phyloP scores from a whole-genome alignment of 2,888 invertebrate genomes.

The Synanthedon vespiformis region DNA sequence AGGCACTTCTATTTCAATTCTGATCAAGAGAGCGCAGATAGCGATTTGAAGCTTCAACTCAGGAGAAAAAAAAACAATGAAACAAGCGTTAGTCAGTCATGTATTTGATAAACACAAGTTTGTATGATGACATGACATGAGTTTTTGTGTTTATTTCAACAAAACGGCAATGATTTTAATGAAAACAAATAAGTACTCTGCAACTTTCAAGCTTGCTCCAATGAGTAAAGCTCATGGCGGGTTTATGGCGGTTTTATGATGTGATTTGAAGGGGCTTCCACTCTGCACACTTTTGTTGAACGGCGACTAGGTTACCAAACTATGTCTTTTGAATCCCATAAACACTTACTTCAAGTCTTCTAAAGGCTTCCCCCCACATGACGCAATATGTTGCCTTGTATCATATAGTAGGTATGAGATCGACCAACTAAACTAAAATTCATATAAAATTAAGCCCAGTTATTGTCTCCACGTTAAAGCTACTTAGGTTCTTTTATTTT shows the following conservation, averaged over 20 bases:
- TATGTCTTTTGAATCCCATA: conserved; percentile 19
- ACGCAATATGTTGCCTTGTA: conserved; percentile 4
- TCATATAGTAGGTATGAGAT: background rate
- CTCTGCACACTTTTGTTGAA: conserved; percentile 47
- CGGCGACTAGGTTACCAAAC: conserved; percentile 46
- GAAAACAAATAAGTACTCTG: conserved; percentile 1
- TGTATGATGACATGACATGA: background rate
- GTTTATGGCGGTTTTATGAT: conserved; percentile 16
- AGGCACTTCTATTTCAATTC: background rate
- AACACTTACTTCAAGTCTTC: no score
- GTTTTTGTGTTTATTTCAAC: background rate
- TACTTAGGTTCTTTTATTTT: no score
- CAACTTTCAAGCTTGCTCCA: conserved; percentile 4
- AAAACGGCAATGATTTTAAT: conserved; percentile 1
- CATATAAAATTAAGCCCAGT: no score
- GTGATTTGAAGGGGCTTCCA: conserved; percentile 41
- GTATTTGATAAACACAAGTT: conserved; percentile 16
- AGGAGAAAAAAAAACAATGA: conserved; percentile 6
- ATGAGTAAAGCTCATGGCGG: conserved; percentile 36
- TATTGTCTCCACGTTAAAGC: no score
- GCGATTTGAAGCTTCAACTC: background rate
- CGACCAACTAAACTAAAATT: no score
- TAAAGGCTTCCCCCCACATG: no score
- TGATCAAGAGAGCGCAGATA: background rate
- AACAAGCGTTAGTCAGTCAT: conserved; percentile 33